Conservation (phyloP, 1,140 invertebrate species). For the Probaryconus sp. region DNA sequence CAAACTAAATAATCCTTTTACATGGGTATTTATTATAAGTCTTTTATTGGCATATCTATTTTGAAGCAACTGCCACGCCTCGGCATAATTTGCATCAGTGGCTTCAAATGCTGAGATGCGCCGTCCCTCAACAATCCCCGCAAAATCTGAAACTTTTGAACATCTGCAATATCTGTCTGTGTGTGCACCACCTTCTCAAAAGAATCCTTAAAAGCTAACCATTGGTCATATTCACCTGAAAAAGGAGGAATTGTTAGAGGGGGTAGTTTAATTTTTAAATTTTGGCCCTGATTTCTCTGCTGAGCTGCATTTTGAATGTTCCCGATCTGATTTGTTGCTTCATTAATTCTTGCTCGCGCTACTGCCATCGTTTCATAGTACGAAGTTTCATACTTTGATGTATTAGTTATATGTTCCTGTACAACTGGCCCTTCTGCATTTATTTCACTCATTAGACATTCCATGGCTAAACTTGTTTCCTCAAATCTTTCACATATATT, state of each 20-base stretch:
- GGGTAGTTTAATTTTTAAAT: not conserved
- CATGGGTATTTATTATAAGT: not conserved
- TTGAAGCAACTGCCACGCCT: not conserved
- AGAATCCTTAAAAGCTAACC: slow-evolving; percentile 1
- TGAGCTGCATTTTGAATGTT: too few relatives aligned
- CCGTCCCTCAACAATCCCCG: too few relatives aligned
- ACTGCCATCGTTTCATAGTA: slow-evolving; percentile 2
- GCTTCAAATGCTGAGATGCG: not conserved
- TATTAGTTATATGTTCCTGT: slow-evolving; percentile 1
- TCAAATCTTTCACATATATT: slow-evolving; percentile 4
- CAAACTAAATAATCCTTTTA: not conserved
- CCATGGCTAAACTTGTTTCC: not conserved
- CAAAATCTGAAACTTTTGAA: slow-evolving; percentile 9
- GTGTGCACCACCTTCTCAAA: slow-evolving; percentile 1
- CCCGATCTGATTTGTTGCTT: too few relatives aligned
- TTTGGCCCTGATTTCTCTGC: too few relatives aligned
- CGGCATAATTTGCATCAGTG: not conserved
- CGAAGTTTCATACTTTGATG: not conserved
- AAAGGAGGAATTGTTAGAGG: slow-evolving; percentile 2
- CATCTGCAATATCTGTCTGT: not conserved
- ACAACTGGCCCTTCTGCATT: too few relatives aligned
- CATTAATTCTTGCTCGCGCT: not conserved
- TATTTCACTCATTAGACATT: not conserved
- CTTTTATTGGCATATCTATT: not conserved
- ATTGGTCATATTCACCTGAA: slow-evolving; percentile 2